Conservation (phyloP, 2,888 invertebrate genomes). For the Cerastis leucographa region DNA sequence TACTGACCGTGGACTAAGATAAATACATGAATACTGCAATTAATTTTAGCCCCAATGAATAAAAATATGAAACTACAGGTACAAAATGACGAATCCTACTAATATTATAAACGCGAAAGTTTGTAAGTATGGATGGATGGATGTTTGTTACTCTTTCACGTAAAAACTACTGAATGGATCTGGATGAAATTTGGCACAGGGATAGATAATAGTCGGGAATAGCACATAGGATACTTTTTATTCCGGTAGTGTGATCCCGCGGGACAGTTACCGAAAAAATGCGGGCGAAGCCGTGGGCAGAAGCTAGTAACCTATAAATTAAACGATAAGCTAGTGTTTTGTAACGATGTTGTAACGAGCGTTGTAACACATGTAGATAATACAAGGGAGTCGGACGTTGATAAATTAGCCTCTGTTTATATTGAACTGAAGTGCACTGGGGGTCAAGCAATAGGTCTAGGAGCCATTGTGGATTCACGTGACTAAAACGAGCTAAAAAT, state of each 20-base stretch:
- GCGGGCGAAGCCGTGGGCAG: no score
- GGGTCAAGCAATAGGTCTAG: conserved; percentile 54
- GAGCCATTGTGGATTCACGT: conserved; percentile 50
- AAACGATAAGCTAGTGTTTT: conserved; percentile 53
- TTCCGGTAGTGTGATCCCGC: no score
- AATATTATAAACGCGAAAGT: no score
- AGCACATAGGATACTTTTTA: no score
- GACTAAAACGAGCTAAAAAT: conserved; percentile 46
- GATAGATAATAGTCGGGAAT: no score
- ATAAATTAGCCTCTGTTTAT: conserved; percentile 54
- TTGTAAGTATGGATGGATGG: no score
- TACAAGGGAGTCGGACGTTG: conserved; percentile 28
- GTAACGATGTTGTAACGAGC: conserved; percentile 55
- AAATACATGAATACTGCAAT: conserved; percentile 69
- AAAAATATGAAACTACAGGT: conserved; percentile 58
- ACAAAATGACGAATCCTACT: conserved; percentile 19
- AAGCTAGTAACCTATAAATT: conserved; percentile 38
- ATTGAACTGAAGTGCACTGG: conserved; percentile 32
- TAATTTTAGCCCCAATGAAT: conserved; percentile 66
- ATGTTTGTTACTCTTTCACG: no score
- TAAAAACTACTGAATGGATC: no score
- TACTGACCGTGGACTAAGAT: conserved; percentile 71
- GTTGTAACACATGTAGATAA: conserved; percentile 41
- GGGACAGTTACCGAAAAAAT: no score
- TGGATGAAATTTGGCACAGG: no score